Conservation (phyloP, 1,140 invertebrate genomes). For the Panagrolaimus sp. region DNA sequence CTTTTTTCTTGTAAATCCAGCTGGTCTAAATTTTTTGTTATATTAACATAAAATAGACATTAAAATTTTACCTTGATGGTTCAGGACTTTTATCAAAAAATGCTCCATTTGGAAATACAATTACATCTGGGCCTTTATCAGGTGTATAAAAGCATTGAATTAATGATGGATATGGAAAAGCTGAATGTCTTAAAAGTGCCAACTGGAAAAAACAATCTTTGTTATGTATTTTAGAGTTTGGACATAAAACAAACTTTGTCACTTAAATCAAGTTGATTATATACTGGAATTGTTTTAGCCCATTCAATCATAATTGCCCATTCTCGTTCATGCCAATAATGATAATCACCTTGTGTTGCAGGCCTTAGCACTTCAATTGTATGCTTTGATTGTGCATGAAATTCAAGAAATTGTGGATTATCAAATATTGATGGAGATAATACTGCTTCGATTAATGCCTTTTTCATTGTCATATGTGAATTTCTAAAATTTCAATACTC, state of each 20-base stretch:
- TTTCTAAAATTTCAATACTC: background rate
- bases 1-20: conserved; percentile 57
- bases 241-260: conserved; percentile 44
- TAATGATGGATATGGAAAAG: conserved; percentile 56
- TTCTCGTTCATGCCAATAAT: conserved; percentile 56
- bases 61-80: conserved; percentile 36
- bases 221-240: conserved; percentile 13
- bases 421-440: conserved; percentile 28
- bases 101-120: conserved; percentile 56
- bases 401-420: conserved; percentile 32
- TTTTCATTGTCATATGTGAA: conserved; percentile 9
- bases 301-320: conserved; percentile 58
- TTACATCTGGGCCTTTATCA: conserved; percentile 50
- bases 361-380: background rate
- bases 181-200: conserved; percentile 55
- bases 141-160: conserved; percentile 56
- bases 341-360: conserved; percentile 33
- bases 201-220: conserved; percentile 36
- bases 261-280: conserved; percentile 35
- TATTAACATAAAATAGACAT: background rate
- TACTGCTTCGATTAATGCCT: background rate
- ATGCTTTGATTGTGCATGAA: conserved; percentile 10
- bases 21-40: conserved; percentile 35
- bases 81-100: conserved; percentile 55
- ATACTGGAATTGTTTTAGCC: conserved; percentile 54